Evolutionary conservation across 1,140 invertebrate genomes (phyloP).

Genomic region (Pseudobourletiella spinata): DNA sequence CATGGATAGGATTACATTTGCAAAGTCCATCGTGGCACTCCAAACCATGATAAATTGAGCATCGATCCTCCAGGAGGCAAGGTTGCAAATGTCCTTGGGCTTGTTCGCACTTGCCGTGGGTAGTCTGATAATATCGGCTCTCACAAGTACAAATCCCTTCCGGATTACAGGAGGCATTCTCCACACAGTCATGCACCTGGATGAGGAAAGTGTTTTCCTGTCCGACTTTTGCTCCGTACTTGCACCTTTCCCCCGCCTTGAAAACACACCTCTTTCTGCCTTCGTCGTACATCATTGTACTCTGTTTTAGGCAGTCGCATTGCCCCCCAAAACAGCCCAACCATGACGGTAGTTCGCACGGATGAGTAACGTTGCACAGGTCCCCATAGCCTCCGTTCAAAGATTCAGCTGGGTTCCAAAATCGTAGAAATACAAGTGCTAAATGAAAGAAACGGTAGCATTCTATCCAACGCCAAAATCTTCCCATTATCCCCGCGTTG

Average conservation of each 20-base stretch:
- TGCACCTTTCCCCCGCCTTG: constrained; percentile 6
- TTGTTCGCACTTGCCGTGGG: not conserved
- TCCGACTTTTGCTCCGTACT: not conserved
- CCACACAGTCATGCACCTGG: constrained; percentile 7
- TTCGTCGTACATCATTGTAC: constrained; percentile 8
- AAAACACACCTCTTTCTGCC: not conserved
- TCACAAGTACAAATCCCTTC: not conserved
- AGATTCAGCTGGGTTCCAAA: too few species aligned
- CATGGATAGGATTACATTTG: not conserved
- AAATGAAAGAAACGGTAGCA: too few species aligned
- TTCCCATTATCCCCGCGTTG: too few species aligned
- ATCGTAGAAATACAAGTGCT: too few species aligned
- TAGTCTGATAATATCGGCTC: not conserved
- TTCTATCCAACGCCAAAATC: too few species aligned
- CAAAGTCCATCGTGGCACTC: not conserved
- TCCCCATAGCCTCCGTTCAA: too few species aligned
- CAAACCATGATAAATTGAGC: not conserved
- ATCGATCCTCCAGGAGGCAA: not conserved
- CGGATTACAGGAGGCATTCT: not conserved
- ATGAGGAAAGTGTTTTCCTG: not conserved
- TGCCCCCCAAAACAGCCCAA: too few species aligned
- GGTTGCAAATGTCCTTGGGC: not conserved
- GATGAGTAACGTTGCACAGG: too few species aligned
- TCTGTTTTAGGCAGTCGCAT: not conserved
- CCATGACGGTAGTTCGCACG: too few species aligned